Percentiles rank a stretch among this genome's conserved stretches.
Evolutionary conservation across 2,113 vertebrate species (phyloP).

Genomic region (Laticauda colubrina): DNA sequence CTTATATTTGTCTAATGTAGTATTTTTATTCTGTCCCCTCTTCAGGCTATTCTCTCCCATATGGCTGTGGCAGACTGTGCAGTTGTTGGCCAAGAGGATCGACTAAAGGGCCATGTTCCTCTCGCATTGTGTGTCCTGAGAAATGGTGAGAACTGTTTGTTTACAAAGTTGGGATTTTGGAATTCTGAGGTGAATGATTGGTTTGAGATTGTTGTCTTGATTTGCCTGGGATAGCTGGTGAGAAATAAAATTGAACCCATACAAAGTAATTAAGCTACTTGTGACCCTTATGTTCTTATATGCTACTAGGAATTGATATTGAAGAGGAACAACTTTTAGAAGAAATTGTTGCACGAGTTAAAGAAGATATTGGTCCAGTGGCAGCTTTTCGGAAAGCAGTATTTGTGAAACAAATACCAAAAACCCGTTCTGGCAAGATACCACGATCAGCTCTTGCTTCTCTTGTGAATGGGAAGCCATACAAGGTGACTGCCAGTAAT

Average conservation of each 20-base stretch:
- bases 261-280: background rate
- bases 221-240: too few species aligned
- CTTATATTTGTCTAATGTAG: background rate
- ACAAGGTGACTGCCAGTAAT: slow-evolving; percentile 72
- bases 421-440: slow-evolving; percentile 95
- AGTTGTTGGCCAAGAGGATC: slow-evolving; percentile 90
- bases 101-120: slow-evolving; percentile 89
- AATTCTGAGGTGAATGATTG: background rate
- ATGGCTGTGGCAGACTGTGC: slow-evolving; percentile 86
- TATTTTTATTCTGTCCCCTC: slow-evolving; percentile 33
- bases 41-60: slow-evolving; percentile 83
- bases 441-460: slow-evolving; percentile 84
- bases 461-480: slow-evolving; percentile 86
- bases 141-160: slow-evolving; percentile 74
- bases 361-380: slow-evolving; percentile 85
- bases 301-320: slow-evolving; percentile 71
- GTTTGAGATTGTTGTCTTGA: background rate
- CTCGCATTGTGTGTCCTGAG: slow-evolving; percentile 88
- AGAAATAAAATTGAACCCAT: background rate
- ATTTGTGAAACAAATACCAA: slow-evolving; percentile 85
- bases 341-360: slow-evolving; percentile 82
- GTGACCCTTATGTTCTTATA: slow-evolving; percentile 1
- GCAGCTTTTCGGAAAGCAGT: slow-evolving; percentile 86
- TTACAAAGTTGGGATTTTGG: background rate
- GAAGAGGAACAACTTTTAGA: slow-evolving; percentile 65